phyloP scores from a whole-genome alignment of 1,140 invertebrate species.

The Bombyx mandarina region DNA sequence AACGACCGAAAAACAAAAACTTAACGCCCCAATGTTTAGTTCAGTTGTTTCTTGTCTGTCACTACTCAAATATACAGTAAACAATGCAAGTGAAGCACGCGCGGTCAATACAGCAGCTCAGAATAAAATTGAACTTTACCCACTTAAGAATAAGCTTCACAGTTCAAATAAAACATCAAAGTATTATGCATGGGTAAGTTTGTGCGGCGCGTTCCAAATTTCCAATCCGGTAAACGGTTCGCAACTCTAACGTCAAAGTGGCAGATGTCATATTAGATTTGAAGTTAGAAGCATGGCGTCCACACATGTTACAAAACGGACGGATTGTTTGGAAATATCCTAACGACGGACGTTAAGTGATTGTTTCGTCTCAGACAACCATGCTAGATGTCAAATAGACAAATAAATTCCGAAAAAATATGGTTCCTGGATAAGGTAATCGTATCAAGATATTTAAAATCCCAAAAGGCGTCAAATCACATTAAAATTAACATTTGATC shows the following conservation, averaged over 20 bases:
- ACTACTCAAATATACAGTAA: slow-evolving; percentile 37
- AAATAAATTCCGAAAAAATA: slow-evolving; percentile 2
- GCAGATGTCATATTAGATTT: slow-evolving; percentile 10
- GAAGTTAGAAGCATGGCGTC: slow-evolving; percentile 15
- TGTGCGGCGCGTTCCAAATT: not conserved
- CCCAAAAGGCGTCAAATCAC: too few species aligned
- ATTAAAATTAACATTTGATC: too few species aligned
- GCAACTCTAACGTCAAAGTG: slow-evolving; percentile 19
- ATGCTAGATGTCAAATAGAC: slow-evolving; percentile 2
- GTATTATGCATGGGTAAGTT: slow-evolving; percentile 3
- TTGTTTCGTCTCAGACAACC: slow-evolving; percentile 15
- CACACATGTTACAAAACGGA: slow-evolving; percentile 58
- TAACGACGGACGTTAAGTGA: slow-evolving; percentile 57
- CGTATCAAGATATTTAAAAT: too few species aligned
- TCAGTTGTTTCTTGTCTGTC: slow-evolving; percentile 51
- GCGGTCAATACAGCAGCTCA: too few species aligned
- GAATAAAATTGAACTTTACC: too few species aligned
- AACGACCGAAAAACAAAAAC: slow-evolving; percentile 38
- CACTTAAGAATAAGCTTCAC: too few species aligned
- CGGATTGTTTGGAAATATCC: slow-evolving; percentile 46
- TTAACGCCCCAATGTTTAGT: slow-evolving; percentile 39
- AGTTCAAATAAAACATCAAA: slow-evolving; percentile 3
- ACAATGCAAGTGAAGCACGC: not conserved
- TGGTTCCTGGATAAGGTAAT: too few species aligned
- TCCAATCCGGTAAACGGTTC: slow-evolving; percentile 13